phyloP scores from a whole-genome alignment of 2,797 vertebrate genomes.

The Ctenosaura bakeri region DNA sequence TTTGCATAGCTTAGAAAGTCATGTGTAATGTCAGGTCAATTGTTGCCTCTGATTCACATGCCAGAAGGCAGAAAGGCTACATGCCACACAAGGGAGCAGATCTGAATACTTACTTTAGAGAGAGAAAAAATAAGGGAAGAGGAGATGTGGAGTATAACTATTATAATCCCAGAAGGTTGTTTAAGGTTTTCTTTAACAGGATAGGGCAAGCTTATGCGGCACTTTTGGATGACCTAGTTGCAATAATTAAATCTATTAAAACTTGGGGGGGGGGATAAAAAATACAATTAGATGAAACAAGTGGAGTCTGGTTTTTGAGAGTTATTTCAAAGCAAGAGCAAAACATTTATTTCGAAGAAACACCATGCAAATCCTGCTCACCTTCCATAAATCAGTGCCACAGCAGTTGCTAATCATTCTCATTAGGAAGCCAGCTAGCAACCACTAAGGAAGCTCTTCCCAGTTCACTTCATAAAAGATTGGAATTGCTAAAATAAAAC shows the following conservation, averaged over 20 bases:
- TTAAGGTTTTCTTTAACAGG: conserved; percentile 51
- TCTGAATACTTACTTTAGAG: background rate
- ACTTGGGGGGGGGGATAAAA: conserved; percentile 4
- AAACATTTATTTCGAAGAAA: conserved; percentile 44
- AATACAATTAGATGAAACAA: conserved; percentile 30
- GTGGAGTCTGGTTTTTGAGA: conserved; percentile 31
- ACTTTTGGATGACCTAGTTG: conserved; percentile 50
- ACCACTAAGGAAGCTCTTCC: conserved; percentile 44
- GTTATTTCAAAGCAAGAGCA: conserved; percentile 44
- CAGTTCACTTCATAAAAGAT: conserved; percentile 40
- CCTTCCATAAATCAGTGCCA: conserved; percentile 50
- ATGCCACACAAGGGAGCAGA: background rate
- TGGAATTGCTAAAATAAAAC: conserved; percentile 56
- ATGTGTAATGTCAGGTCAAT: conserved; percentile 9
- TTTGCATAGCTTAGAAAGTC: background rate
- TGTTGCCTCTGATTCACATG: background rate
- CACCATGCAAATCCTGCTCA: conserved; percentile 22
- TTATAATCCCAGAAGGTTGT: conserved; percentile 44
- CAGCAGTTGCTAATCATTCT: conserved; percentile 58
- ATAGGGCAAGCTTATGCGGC: conserved; percentile 33
- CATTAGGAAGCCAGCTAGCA: conserved; percentile 44
- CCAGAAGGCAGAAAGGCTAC: background rate
- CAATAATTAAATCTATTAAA: conserved; percentile 56
- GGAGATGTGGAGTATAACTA: background rate
- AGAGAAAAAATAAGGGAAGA: background rate